Base-by-base conservation (phyloP, 2,888 invertebrate genomes). In the Helleia helle region DNA sequence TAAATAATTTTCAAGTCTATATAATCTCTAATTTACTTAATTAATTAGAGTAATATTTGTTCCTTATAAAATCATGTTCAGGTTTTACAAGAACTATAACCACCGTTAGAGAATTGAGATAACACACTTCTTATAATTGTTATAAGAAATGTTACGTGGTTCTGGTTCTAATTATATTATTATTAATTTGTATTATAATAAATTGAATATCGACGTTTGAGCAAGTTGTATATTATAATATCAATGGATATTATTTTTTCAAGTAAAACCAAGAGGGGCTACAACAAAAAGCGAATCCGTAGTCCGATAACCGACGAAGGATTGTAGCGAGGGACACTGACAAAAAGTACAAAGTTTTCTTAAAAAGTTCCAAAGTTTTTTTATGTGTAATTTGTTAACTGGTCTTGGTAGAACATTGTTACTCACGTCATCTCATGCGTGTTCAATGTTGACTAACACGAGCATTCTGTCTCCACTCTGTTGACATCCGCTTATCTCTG, bases 391-490 rank as follows among this genome's bases (percentile, higher is more conserved):
- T 50, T 51, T 46, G 40, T 50, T 54, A 54, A 56, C 64, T 74
- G 71, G 77, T 72, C 72, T 75, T 80, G 77, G 79, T 80, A 80
- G 81, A 40, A 74, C 56, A 52, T 66, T 74, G 71, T 75, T 66
- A 54, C 50, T 70, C 71, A 70, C 67, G 65, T 69, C 80, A 77
- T 70, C 58, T 71, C 75, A 76, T 62, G 65, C 62, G 69, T 71
- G 70, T 71, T 74, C 58, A 61, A 64, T 75, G 77, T 79, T 68
- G 57, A 80, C 77, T 83, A 83, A 83, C 79, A 69, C 65, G 55
- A 48, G 63, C 62, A 55, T 67, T 51, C 62, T 59, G 56, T 65
- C 55, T 56, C 67, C 67, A 71, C 67, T 65, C 60, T 67, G 60
- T 72, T 65, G 68, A 72, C 71, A 71, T 70, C 56, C 62, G 80